Evolutionary conservation across 2,113 vertebrate genomes (phyloP), one percentile per base, ranked within the genome.

Genomic region (Leptosomus discolor): DNA sequence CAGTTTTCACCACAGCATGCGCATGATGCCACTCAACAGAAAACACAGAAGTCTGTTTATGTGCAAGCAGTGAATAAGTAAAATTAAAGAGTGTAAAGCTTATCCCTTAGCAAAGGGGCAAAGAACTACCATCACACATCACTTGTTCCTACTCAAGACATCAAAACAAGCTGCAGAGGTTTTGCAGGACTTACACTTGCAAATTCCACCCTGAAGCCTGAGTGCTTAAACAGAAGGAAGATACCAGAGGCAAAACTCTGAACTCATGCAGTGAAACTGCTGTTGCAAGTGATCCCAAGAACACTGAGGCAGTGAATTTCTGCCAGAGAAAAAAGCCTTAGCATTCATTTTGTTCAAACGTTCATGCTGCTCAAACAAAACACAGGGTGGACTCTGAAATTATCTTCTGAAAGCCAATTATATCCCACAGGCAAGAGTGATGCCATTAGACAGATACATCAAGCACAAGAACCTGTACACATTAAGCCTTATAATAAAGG

Each of bases 371-470:
- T 96, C 92, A 97, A 96, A 96, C 27, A 69, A 90, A 91, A 94
- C 96, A 71, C 94, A 95, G 91, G 74, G 82, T 76, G 80, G 93
- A 96, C 87, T 96, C 90, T 53, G 67, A 95, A 96, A 97, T 91
- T 88, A 95, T 90, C 87, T 95, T 92, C 86, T 91, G 93, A 92
- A 95, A 87, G 45, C 85, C 93, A 96, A 96, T 96, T 96, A 94
- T 46, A 92, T 91, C 83, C 92, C 77, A 96, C 58, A 94, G 94
- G 94, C 96, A 95, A 94, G 92, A 91, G 86, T 92, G 95, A 96
- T 95, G 92, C 91, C 79, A 94, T 90, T 87, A 88, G 75, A 92
- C 96, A 94, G 94, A 90, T 58, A 82, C 91, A 90, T 84, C 92
- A 94, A 95, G 85, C 94, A 86, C 86, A 92, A 89, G 75, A 73